A percentile compares a stretch with the other conserved stretches of the same genome.
These are phyloP conservation scores for Ariolimax columbianus DNA, from an alignment of 2,888 invertebrate genomes.

Conservation along the genomic window DNA sequence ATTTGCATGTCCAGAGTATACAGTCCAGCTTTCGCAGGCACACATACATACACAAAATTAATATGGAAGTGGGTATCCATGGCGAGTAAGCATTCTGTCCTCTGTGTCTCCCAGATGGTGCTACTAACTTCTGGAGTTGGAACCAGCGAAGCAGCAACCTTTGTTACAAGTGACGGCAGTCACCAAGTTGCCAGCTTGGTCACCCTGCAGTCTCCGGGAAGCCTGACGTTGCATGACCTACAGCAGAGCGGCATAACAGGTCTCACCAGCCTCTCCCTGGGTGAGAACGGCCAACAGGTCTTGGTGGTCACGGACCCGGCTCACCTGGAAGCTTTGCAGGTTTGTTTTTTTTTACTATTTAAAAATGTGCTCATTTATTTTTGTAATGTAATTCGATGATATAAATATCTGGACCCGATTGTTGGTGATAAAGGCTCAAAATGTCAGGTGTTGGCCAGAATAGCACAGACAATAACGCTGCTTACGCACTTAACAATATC, in stretches of 20 bases:
- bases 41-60: no score
- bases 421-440: no score
- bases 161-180: slow-evolving; percentile 33
- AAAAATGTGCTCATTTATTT: no score
- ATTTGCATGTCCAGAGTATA: no score
- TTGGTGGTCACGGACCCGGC: slow-evolving; percentile 74
- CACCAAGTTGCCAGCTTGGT: slow-evolving; percentile 44
- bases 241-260: slow-evolving; percentile 65
- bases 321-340: slow-evolving; percentile 74
- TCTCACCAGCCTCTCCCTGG: slow-evolving; percentile 66
- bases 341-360: slow-evolving; percentile 11
- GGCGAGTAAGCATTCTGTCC: no score
- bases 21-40: no score
- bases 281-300: slow-evolving; percentile 72
- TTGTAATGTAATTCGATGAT: no score
- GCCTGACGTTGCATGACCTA: slow-evolving; percentile 55
- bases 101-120: slow-evolving; percentile 30
- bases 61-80: no score
- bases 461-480: no score
- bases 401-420: no score
- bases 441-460: no score
- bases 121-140: slow-evolving; percentile 30
- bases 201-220: slow-evolving; percentile 47
- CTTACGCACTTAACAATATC: no score
- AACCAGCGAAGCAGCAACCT: slow-evolving; percentile 15